These are phyloP conservation scores for Enteromius treurensis DNA, from an alignment of 2,797 vertebrate species.

Conservation along the genomic window DNA sequence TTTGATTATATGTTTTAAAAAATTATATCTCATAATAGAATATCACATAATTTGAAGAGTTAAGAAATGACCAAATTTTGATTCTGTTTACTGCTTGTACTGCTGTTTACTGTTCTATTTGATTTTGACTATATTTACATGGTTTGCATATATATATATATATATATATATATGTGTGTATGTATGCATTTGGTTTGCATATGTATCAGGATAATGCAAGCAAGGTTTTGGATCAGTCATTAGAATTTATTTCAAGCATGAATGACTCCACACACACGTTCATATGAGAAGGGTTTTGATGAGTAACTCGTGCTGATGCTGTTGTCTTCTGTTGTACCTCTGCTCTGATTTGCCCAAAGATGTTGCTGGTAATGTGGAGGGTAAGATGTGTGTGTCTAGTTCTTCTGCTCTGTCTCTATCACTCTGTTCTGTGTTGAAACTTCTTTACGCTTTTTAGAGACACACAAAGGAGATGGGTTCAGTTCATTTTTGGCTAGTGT, in stretches of 20 bases:
- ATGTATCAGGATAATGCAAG: not conserved
- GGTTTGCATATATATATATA: not conserved
- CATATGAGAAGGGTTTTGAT: not conserved
- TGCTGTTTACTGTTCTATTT: not conserved
- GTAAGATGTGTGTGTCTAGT: slow-evolving; percentile 77
- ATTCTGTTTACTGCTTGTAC: no score
- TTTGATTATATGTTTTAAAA: not conserved
- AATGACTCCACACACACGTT: not conserved
- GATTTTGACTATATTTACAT: not conserved
- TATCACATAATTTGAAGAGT: not conserved
- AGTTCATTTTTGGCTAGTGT: not conserved
- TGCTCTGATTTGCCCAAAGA: slow-evolving; percentile 85
- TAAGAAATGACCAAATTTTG: not conserved
- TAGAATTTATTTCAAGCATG: not conserved
- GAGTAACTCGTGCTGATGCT: slow-evolving; percentile 45
- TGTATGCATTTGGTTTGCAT: not conserved
- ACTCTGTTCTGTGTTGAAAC: slow-evolving; percentile 56
- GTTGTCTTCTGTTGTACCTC: slow-evolving; percentile 71
- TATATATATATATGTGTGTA: no score
- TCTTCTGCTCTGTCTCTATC: slow-evolving; percentile 54
- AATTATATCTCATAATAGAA: not conserved
- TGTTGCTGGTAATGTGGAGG: slow-evolving; percentile 87
- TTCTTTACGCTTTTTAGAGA: not conserved
- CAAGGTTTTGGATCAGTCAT: not conserved
- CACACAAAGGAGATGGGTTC: not conserved